Base-by-base conservation (phyloP, 2,797 vertebrate genomes). In the Ctenopoma kingsleyae region DNA sequence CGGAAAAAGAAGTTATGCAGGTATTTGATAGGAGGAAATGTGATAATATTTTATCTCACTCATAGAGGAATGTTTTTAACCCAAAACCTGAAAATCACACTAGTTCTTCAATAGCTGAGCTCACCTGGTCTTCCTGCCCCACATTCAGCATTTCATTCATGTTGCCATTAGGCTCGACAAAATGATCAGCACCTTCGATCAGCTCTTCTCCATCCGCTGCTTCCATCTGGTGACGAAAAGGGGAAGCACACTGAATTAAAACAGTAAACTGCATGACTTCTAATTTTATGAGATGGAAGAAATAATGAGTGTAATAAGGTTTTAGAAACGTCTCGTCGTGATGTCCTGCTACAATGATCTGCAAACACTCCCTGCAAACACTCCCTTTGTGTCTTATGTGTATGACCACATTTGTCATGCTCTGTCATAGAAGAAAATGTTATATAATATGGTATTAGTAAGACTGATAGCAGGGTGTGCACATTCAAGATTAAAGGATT, bases 211-310 rank as follows among this genome's bases (percentile, higher is more conserved):
- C n/a, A 2, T 82, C 75, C 35, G 53, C 36, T 76, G 83, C 89
- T 81, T 92, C 94, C 94, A 95, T 95, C 94, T 95, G 53, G 73
- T 79, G 88, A 68, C 20, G 40, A 78, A 43, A 77, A 56, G 6
- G 7, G 58, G 59, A 8, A 71, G 25, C 12, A 46, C 53, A 47
- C 6, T 12, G 19, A 23, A 53, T 58, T 15, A 43, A 1, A 0
- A 25, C 0, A 1, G 10, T 22, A 50, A 16, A 20, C 9, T 4
- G 8, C 16, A 71, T 6, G 22, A 17, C 19, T 16, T 16, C 40
- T 41, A 5, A 5, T 6, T 41, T 16, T 4, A 11, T 11, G 36
- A 38, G 36, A 38, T 12, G 36, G 12, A 13, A 12, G 11, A 32
- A 32, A 32, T 32, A 32, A 32, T 32, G 30, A 32, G 27, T 30